These are phyloP conservation scores for Vulpes vulpes DNA, from an alignment of 2,113 vertebrate species.

Conservation along the genomic window DNA sequence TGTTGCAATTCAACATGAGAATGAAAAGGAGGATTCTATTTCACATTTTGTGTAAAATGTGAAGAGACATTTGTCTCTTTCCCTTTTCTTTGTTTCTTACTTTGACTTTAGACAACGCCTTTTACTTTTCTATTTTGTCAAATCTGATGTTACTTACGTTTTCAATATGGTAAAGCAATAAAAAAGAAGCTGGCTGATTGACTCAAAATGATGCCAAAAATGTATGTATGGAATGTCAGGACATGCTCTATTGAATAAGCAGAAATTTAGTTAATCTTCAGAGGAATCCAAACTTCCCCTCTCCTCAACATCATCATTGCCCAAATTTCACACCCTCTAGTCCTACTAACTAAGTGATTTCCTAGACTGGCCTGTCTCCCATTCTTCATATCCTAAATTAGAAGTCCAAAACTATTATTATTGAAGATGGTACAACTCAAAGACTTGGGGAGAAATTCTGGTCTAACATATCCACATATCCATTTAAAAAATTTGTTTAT, in stretches of 20 bases:
- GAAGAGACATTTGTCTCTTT: not conserved
- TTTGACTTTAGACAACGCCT: not conserved
- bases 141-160: not conserved
- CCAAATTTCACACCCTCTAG: not conserved
- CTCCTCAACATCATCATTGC: not conserved
- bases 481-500: not conserved
- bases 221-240: not conserved
- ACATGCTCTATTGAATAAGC: constrained; percentile 23
- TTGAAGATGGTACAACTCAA: not conserved
- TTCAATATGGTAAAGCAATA: constrained; percentile 43
- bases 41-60: not conserved
- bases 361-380: not conserved
- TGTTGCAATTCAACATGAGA: not conserved
- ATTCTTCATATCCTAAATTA: not conserved
- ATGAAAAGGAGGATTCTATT: not conserved
- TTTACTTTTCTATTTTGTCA: constrained; percentile 15
- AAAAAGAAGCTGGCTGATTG: constrained; percentile 17
- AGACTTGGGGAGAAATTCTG: not conserved
- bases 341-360: not conserved
- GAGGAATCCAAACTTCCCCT: not conserved
- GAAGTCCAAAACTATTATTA: not conserved
- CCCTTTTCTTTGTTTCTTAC: not conserved
- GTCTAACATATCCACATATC: not conserved
- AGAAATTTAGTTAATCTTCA: constrained; percentile 47
- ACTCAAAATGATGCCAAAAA: constrained; percentile 19